Percentiles rank a stretch among this genome's conserved stretches.
Evolutionary conservation across 2,113 vertebrate species (phyloP).

Genomic region (Indicator maculatus): DNA sequence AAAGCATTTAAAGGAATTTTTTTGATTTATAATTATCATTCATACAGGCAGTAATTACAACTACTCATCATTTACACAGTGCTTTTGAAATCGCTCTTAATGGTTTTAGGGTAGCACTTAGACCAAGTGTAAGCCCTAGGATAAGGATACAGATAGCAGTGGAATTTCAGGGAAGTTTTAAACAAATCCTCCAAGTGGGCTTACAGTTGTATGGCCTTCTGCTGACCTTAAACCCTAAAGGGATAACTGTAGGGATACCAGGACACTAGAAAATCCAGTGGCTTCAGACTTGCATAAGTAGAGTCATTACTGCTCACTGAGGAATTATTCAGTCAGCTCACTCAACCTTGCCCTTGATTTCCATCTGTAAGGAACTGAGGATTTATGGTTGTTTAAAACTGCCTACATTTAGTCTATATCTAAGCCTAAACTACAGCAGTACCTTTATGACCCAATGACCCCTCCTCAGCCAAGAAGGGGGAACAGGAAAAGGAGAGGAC

Average conservation of each 20-base stretch:
- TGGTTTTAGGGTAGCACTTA: conserved; percentile 17
- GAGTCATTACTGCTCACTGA: neutral
- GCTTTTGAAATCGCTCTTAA: neutral
- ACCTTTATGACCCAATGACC: neutral
- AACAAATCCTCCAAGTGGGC: conserved; percentile 25
- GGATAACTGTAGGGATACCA: neutral
- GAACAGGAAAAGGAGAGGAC: neutral
- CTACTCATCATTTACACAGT: neutral
- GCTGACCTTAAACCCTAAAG: neutral
- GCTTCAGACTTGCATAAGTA: neutral
- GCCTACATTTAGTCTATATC: neutral
- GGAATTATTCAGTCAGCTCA: neutral
- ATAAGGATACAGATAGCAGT: neutral
- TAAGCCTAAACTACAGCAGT: neutral
- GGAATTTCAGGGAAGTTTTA: conserved; percentile 56
- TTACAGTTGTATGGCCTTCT: neutral
- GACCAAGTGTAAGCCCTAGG: neutral
- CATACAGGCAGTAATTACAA: neutral
- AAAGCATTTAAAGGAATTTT: neutral
- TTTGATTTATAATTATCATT: neutral
- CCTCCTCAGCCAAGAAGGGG: neutral
- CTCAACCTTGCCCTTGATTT: neutral
- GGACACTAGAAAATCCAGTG: neutral
- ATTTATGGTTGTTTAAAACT: neutral
- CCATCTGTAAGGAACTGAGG: neutral